Base-by-base conservation (phyloP, 1,140 invertebrate genomes). In the Hycleus phaleratus region DNA sequence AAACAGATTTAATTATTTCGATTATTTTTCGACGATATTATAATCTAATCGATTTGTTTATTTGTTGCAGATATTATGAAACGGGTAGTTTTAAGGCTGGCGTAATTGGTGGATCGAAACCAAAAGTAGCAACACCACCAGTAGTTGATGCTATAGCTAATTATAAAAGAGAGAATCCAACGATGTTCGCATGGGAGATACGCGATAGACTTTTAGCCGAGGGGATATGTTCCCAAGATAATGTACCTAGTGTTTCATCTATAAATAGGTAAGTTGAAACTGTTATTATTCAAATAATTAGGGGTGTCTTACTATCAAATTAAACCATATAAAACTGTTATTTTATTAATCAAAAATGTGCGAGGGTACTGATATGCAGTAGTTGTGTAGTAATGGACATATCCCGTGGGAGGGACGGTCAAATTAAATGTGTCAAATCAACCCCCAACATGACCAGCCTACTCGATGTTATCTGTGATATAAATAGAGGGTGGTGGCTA, bases 171-270 rank as follows among this genome's bases (percentile, higher is more conserved):
- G 94, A 98, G 75, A 98, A 99, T 77, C 97, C 97, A 0, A 99
- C 96, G 11, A 98, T 99, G 95, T 99, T 99, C 75, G 97, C 97
- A 2, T 99, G 97, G 97, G 97, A 99, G 77, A 99, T 99, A 69
- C 80, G 97, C 39, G 96, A 99, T 77, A 83, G 95, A 76, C 83
- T 99, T 64, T 81, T 99, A 51, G 87, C 93, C 2, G 97, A 99
- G 73, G 91, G 90, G 38, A 95, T 99, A 69, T 99, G 97, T 77
- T 95, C 94, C 51, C 92, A 96, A 74, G 97, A 98, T 75, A 98
- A 97, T 77, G 96, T 98, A 62, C 97, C 97, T 71, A 96, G 92
- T 69, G 97, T 99, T 58, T 97, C 93, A 63, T 98, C 95, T 63
- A 99, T 99, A 68, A 99, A 99, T 79, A 91, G 97, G 94, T 97